Percentiles rank a stretch among this genome's conserved stretches.
phyloP scores from a whole-genome alignment of 2,888 invertebrate genomes.

The Leucophora obtusa region DNA sequence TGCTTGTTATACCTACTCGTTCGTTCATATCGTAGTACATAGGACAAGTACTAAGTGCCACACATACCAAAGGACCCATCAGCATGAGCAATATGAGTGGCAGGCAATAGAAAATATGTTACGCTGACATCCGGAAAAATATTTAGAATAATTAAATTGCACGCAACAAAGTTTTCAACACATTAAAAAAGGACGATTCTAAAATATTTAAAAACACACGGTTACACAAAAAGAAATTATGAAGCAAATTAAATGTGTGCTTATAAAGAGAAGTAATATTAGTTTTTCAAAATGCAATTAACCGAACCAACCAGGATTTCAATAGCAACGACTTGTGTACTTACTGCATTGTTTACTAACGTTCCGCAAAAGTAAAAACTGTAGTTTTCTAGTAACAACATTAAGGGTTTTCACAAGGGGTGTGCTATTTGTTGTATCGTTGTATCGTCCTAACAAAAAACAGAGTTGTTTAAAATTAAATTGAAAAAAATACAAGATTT shows the following conservation, averaged over 20 bases:
- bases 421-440: too few relatives aligned
- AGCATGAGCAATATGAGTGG: neutral
- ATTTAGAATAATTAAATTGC: conserved; percentile 54
- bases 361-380: neutral
- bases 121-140: conserved; percentile 35
- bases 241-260: too few relatives aligned
- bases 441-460: too few relatives aligned
- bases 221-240: conserved; percentile 11
- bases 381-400: neutral
- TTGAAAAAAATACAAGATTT: too few relatives aligned
- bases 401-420: too few relatives aligned
- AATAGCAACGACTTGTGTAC: too few relatives aligned
- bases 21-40: neutral
- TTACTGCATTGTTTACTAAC: neutral
- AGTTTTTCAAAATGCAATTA: too few relatives aligned
- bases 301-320: too few relatives aligned
- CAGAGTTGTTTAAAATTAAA: too few relatives aligned
- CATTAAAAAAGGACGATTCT: conserved; percentile 4
- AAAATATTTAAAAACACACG: neutral
- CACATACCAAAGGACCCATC: neutral
- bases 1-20: conserved; percentile 3
- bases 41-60: neutral
- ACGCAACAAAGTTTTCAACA: conserved; percentile 56
- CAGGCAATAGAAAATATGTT: conserved; percentile 41
- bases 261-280: too few relatives aligned